These are phyloP conservation scores for Metacarcinus magister DNA, from an alignment of 2,888 invertebrate genomes.

Conservation along the genomic window DNA sequence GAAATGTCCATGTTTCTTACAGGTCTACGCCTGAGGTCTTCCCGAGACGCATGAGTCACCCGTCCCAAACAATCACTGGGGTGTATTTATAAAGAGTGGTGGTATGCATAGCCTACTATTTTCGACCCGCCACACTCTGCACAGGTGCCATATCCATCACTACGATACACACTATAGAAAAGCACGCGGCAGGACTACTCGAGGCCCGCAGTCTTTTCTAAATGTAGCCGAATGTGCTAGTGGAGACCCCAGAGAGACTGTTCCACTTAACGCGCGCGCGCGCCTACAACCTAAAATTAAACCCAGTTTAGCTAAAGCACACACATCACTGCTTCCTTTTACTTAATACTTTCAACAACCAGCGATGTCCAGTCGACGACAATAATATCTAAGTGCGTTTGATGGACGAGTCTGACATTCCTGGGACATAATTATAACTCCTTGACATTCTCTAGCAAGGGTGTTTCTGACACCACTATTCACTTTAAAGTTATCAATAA, in stretches of 20 bases:
- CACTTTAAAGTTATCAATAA: neutral
- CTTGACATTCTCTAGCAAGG: neutral
- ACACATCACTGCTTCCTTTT: neutral
- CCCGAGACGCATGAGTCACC: neutral
- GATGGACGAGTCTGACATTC: neutral
- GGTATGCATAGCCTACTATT: neutral
- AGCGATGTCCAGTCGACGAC: neutral
- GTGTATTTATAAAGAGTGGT: neutral
- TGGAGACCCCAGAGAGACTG: neutral
- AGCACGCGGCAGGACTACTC: neutral
- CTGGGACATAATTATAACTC: conserved; percentile 8
- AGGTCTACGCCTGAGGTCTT: neutral
- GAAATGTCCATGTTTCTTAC: neutral
- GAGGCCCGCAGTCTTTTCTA: neutral
- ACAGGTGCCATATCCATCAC: neutral
- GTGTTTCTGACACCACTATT: neutral
- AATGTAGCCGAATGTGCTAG: conserved; percentile 32
- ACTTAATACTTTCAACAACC: neutral
- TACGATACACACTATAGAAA: neutral
- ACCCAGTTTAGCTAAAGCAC: neutral
- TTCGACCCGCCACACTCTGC: neutral
- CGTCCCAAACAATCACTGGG: neutral
- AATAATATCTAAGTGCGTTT: neutral
- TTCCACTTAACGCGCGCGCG: conserved; percentile 44
- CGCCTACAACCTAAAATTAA: neutral